Percentiles rank a stretch among this genome's conserved stretches.
Evolutionary conservation across 2,888 invertebrate species (phyloP).

Genomic region (Ommatoiulus sabulosus): DNA sequence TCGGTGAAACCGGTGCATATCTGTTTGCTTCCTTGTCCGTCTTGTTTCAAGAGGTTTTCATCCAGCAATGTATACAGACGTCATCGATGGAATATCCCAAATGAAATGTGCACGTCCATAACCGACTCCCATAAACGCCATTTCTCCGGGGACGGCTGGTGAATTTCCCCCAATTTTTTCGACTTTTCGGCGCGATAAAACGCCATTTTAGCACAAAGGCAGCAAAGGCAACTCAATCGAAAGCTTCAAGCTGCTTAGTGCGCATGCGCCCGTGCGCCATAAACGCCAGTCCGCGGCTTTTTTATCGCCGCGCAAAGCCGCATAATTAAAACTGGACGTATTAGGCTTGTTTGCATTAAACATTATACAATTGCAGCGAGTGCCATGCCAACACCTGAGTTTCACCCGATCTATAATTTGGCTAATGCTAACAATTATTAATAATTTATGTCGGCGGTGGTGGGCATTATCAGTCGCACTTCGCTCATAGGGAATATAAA

Average conservation of each 20-base stretch:
- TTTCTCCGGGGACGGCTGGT: too few species aligned
- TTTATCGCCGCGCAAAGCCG: slow-evolving; percentile 6
- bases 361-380: slow-evolving; percentile 18
- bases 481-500: not conserved
- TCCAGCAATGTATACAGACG: too few species aligned
- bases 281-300: slow-evolving; percentile 12
- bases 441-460: slow-evolving; percentile 15
- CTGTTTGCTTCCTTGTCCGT: too few species aligned
- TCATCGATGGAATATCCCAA: too few species aligned
- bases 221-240: not conserved
- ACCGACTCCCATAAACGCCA: too few species aligned
- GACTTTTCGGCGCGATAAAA: not conserved
- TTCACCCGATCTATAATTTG: slow-evolving; percentile 34
- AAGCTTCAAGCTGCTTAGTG: not conserved
- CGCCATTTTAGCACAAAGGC: not conserved
- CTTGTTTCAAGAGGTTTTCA: too few species aligned
- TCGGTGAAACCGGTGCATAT: too few species aligned
- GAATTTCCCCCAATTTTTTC: too few species aligned
- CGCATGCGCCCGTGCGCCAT: not conserved
- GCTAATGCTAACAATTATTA: slow-evolving; percentile 27
- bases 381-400: slow-evolving; percentile 27
- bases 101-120: too few species aligned
- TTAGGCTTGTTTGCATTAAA: slow-evolving; percentile 34
- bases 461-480: slow-evolving; percentile 21
- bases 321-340: slow-evolving; percentile 34